A percentile compares a stretch with the other conserved stretches of the same genome.
Evolutionary conservation across 2,113 vertebrate species (phyloP).

Genomic region (Colossoma macropomum): DNA sequence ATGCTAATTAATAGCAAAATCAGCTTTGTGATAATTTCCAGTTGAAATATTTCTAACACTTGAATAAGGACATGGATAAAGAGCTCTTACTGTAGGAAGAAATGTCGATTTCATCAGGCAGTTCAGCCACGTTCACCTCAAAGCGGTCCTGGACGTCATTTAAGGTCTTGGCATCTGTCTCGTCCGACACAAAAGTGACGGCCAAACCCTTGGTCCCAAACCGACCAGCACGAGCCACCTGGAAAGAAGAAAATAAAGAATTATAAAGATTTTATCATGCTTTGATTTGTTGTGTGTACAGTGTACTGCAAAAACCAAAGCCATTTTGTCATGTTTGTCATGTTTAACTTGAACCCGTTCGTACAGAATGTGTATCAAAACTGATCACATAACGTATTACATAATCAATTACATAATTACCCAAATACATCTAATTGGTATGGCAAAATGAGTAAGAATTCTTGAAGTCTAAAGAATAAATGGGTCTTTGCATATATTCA

Average conservation of each 20-base stretch:
- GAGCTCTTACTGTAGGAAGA: conserved; percentile 85
- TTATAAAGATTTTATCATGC: too few species aligned
- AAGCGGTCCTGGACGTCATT: conserved; percentile 90
- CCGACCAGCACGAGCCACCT: conserved; percentile 88
- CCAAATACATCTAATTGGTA: too few species aligned
- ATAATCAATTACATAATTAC: neutral
- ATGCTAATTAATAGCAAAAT: neutral
- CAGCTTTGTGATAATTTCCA: too few species aligned
- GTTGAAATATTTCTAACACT: too few species aligned
- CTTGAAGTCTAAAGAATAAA: neutral
- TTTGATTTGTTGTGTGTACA: too few species aligned
- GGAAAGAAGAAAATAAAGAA: neutral
- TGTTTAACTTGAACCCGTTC: too few species aligned
- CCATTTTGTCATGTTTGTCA: too few species aligned
- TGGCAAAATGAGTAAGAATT: too few species aligned
- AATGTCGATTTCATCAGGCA: conserved; percentile 89
- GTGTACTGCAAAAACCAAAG: too few species aligned
- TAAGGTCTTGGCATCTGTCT: conserved; percentile 84
- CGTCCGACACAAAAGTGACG: conserved; percentile 87
- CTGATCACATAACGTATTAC: neutral
- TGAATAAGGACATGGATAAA: neutral
- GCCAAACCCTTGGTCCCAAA: conserved; percentile 90
- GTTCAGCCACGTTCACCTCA: conserved; percentile 89
- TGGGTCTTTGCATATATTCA: conserved; percentile 60
- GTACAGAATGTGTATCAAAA: too few species aligned